Evolutionary conservation across 2,797 vertebrate genomes (phyloP).

Genomic region (Enteromius radiatus): DNA sequence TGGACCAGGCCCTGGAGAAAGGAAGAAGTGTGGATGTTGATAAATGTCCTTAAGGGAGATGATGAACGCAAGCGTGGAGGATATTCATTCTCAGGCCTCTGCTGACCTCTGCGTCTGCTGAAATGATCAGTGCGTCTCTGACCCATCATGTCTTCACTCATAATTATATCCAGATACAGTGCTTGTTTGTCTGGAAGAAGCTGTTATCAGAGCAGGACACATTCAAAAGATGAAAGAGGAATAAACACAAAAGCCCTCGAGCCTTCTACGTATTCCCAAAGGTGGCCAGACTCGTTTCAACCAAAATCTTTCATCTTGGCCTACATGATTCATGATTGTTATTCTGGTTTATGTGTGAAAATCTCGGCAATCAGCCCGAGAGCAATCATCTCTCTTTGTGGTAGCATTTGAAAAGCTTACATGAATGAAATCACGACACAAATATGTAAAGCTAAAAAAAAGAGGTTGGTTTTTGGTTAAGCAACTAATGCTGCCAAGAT

Average conservation of each 20-base stretch:
- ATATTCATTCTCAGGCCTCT: slow-evolving; percentile 55
- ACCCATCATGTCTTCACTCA: slow-evolving; percentile 67
- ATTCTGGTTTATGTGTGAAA: slow-evolving; percentile 23
- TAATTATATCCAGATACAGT: slow-evolving; percentile 77
- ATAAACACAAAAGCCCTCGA: slow-evolving; percentile 21
- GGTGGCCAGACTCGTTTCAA: not conserved
- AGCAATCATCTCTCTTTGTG: slow-evolving; percentile 3
- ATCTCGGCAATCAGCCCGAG: slow-evolving; percentile 14
- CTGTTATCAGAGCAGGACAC: slow-evolving; percentile 38
- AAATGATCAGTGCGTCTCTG: slow-evolving; percentile 76
- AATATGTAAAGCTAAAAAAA: not conserved
- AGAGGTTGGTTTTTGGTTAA: not conserved
- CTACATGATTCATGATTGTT: slow-evolving; percentile 35
- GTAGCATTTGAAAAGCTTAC: not conserved
- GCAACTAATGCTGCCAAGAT: not conserved
- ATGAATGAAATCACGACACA: not conserved
- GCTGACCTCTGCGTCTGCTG: slow-evolving; percentile 63
- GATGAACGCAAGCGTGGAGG: slow-evolving; percentile 39
- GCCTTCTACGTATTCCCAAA: not conserved
- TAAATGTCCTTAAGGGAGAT: slow-evolving; percentile 41
- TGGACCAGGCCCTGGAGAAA: slow-evolving; percentile 23
- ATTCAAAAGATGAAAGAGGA: slow-evolving; percentile 24
- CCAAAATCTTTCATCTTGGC: slow-evolving; percentile 30
- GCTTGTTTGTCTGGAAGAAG: slow-evolving; percentile 49
- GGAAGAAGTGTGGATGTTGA: slow-evolving; percentile 44